Evolutionary conservation across 2,797 vertebrate genomes (phyloP), one percentile per base, ranked within the genome.

Genomic region (Pseudochromis fuscus): DNA sequence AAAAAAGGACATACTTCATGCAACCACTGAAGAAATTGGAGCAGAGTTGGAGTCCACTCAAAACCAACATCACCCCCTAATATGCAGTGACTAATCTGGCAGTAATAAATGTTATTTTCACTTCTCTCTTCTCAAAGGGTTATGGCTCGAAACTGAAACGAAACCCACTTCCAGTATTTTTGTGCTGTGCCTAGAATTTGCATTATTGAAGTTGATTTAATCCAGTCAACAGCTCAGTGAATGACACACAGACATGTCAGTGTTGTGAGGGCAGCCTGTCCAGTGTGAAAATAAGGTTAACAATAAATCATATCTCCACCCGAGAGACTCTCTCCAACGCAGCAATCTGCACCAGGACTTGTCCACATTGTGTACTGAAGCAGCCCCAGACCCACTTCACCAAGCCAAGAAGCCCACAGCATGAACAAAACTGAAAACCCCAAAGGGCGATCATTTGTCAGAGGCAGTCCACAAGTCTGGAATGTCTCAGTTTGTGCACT

Each of bases 401-500:
- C 4, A 40, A 62, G 60, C 81, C 83, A 86, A 86, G 83, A 73
- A 74, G 57, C 81, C 82, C 27, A n/a, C 62, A 71, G 72, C 70
- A 80, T 68, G 71, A 4, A n/a, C 5, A 87, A 81, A 79, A 52
- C 67, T 77, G 42, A 82, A 88, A 88, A 75, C 67, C 79, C 61
- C 63, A 86, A 85, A 80, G 75, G 71, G 42, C 31, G 73, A 84
- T 87, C 83, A 80, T 88, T 93, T 90, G 83, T 93, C 88, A 91
- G 35, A 53, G 81, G 71, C 64, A 28, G 70, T 81, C 87, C 75
- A 71, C 77, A 81, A 59, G 77, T 79, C 86, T 89, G 93, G 92
- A 93, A 94, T 94, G 87, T 94, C 91, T 92, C 90, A 89, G 92
- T 93, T 94, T 92, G 87, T 88, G 77, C 82, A 88, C 82, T 75